phyloP scores from a whole-genome alignment of 2,888 invertebrate genomes.

The Yponomeuta sedellus region DNA sequence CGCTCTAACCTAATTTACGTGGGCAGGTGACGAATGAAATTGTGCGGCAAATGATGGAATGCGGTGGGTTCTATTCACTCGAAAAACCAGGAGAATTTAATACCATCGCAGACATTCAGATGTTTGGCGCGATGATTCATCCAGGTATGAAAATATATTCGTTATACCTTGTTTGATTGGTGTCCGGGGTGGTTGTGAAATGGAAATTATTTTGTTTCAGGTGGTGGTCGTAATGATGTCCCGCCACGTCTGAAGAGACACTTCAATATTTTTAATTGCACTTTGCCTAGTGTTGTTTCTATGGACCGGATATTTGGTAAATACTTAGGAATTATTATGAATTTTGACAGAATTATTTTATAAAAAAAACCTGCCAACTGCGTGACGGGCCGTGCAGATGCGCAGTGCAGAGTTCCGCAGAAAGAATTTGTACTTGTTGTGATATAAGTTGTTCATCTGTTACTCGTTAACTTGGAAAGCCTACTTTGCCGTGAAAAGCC shows the following conservation, averaged over 20 bases:
- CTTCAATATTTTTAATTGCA: slow-evolving; percentile 92
- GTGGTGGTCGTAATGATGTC: slow-evolving; percentile 91
- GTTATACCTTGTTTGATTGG: not conserved
- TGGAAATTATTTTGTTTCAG: not conserved
- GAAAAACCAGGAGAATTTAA: slow-evolving; percentile 93
- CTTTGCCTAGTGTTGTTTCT: slow-evolving; percentile 87
- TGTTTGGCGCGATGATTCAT: slow-evolving; percentile 94
- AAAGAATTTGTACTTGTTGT: too few relatives aligned
- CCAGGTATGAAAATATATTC: slow-evolving; percentile 69
- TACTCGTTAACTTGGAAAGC: too few relatives aligned
- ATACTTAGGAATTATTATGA: slow-evolving; percentile 19
- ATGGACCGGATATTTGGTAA: slow-evolving; percentile 93
- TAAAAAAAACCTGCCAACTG: too few relatives aligned
- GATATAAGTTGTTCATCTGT: too few relatives aligned
- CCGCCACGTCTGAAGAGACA: slow-evolving; percentile 91
- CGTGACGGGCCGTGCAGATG: too few relatives aligned
- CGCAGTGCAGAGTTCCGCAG: too few relatives aligned
- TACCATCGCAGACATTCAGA: slow-evolving; percentile 86
- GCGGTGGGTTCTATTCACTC: slow-evolving; percentile 89
- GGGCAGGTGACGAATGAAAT: slow-evolving; percentile 88
- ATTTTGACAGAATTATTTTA: too few relatives aligned
- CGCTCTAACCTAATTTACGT: not conserved
- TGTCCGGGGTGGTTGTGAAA: not conserved
- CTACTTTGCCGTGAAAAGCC: too few relatives aligned
- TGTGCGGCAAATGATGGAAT: slow-evolving; percentile 91